Evolutionary conservation across 2,888 invertebrate species (phyloP).

Genomic region (Chrysodeixis includens): DNA sequence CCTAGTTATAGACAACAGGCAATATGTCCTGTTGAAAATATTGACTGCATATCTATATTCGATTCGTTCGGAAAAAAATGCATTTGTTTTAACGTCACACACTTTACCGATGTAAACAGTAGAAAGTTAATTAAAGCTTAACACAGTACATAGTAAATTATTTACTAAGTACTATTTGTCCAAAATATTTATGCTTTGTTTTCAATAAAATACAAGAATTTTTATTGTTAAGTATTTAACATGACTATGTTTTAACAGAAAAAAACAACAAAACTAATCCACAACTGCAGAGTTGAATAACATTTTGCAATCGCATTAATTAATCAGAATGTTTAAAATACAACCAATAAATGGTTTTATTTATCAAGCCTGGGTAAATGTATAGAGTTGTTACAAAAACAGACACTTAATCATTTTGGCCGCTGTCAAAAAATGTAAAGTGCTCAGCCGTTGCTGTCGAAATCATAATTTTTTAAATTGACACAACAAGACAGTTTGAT

Average conservation of each 20-base stretch:
- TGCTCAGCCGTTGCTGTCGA: not conserved
- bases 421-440: constrained; percentile 7
- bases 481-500: constrained; percentile 6
- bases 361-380: not conserved
- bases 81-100: too few species aligned
- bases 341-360: not conserved
- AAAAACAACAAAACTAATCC: not conserved
- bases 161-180: too few species aligned
- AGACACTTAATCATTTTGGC: constrained; percentile 3
- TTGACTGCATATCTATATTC: too few species aligned
- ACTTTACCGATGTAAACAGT: too few species aligned
- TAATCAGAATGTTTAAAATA: constrained; percentile 1
- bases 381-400: not conserved
- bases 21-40: too few species aligned
- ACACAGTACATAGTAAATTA: too few species aligned
- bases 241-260: not conserved
- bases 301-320: not conserved
- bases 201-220: too few species aligned
- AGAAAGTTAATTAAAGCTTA: too few species aligned
- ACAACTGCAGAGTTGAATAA: not conserved
- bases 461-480: constrained; percentile 8
- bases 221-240: too few species aligned
- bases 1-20: too few species aligned
- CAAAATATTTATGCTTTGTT: too few species aligned
- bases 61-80: too few species aligned